Percentiles rank a stretch among this genome's conserved stretches.
Conservation (phyloP, 2,113 vertebrate species). For the Nesogale talazaci region DNA sequence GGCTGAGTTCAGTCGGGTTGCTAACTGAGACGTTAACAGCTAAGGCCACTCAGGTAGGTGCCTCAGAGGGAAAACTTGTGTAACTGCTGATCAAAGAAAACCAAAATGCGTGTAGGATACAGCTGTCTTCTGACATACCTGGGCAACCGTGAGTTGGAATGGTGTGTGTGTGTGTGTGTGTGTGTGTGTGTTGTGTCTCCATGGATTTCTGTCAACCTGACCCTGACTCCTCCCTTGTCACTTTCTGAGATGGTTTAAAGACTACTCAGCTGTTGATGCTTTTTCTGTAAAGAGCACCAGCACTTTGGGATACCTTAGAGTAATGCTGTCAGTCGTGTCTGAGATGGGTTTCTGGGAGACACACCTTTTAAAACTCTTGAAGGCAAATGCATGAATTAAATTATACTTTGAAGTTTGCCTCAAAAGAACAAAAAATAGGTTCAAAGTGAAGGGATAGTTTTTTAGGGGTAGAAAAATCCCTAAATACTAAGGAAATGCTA, state of each 20-base stretch:
- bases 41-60: background rate
- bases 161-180: background rate
- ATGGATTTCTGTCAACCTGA: background rate
- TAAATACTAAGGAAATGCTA: conserved; percentile 49
- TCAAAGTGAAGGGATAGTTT: background rate
- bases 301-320: background rate
- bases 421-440: background rate
- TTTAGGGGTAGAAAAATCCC: background rate
- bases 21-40: background rate
- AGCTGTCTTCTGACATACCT: background rate
- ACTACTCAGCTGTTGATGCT: background rate
- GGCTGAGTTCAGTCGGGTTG: background rate
- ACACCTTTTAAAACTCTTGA: background rate
- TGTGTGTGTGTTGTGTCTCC: background rate
- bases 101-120: background rate
- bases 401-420: background rate
- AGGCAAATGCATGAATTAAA: conserved; percentile 8
- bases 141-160: background rate
- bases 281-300: background rate
- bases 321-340: background rate
- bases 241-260: background rate
- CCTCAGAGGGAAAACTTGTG: background rate
- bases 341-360: background rate
- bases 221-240: background rate
- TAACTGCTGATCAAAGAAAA: background rate